These are phyloP conservation scores for Heterodera schachtii DNA, from an alignment of 1,140 invertebrate species.

Conservation along the genomic window DNA sequence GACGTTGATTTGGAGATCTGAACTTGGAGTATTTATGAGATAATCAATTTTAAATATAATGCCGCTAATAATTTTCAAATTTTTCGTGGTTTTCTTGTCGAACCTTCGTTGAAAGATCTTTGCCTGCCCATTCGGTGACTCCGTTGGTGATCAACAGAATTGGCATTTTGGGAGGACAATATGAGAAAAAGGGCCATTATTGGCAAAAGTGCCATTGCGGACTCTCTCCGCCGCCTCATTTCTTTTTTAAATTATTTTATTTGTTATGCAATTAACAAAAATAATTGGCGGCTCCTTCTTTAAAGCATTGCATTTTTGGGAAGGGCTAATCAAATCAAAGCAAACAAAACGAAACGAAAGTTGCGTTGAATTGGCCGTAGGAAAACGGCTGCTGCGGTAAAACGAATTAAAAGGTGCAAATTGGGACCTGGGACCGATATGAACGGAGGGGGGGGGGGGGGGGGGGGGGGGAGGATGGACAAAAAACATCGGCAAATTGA, in stretches of 20 bases:
- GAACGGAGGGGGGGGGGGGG: no score
- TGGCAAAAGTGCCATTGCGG: conserved; percentile 3
- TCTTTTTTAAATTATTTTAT: not conserved
- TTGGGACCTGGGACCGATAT: no score
- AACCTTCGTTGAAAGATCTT: conserved; percentile 2
- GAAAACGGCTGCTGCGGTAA: not conserved
- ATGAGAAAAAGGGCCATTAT: not conserved
- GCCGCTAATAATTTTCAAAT: not conserved
- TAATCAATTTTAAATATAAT: not conserved
- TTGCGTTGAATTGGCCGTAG: not conserved
- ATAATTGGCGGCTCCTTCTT: not conserved
- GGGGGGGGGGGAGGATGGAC: not conserved
- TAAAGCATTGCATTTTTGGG: not conserved
- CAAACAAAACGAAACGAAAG: not conserved
- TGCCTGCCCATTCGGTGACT: conserved; percentile 5
- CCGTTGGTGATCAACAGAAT: not conserved
- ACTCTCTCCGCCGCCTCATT: not conserved
- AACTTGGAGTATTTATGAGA: not conserved
- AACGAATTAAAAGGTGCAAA: not conserved
- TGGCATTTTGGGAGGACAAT: not conserved
- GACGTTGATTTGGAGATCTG: conserved; percentile 64
- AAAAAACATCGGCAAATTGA: not conserved
- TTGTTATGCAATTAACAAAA: not conserved
- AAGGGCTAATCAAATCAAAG: not conserved
- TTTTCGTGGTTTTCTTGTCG: not conserved